A percentile compares a stretch with the other conserved stretches of the same genome.
phyloP scores from a whole-genome alignment of 2,888 invertebrate genomes.

The Eurytoma adleriae region DNA sequence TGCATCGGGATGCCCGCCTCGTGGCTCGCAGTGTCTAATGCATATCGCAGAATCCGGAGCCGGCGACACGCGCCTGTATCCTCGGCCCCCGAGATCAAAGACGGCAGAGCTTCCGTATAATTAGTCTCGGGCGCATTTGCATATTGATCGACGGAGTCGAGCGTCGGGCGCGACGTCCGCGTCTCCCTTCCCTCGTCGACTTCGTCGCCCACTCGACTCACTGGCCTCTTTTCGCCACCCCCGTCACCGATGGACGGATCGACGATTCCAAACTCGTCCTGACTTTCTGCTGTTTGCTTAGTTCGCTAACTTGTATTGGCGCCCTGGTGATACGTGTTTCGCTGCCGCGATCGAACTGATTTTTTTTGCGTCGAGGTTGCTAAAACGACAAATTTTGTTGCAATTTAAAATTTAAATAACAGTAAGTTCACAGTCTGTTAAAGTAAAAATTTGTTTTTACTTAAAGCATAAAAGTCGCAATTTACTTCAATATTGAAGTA shows the following conservation, averaged over 20 bases:
- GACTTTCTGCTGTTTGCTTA: too few relatives aligned
- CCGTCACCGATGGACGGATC: not conserved
- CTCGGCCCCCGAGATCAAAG: conserved; percentile 70
- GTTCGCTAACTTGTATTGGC: too few relatives aligned
- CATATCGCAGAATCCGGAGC: not conserved
- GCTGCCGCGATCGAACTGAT: too few relatives aligned
- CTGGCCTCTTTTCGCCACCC: conserved; percentile 36
- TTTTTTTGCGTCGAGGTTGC: too few relatives aligned
- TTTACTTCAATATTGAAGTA: too few relatives aligned
- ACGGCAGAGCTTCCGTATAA: conserved; percentile 74
- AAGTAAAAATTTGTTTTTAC: too few relatives aligned
- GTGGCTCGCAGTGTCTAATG: not conserved
- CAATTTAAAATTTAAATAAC: too few relatives aligned
- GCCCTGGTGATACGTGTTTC: too few relatives aligned
- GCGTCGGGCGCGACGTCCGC: not conserved
- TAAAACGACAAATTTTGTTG: too few relatives aligned
- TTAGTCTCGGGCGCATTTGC: conserved; percentile 75
- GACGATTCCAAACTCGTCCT: too few relatives aligned
- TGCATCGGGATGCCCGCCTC: conserved; percentile 9
- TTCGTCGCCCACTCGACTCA: conserved; percentile 26
- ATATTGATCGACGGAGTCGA: conserved; percentile 71
- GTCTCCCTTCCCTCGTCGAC: not conserved
- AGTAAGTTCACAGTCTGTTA: too few relatives aligned
- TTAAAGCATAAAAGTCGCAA: too few relatives aligned
- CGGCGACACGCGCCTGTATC: not conserved